Percentiles rank a stretch among this genome's conserved stretches.
Evolutionary conservation across 2,113 vertebrate species (phyloP).

Genomic region (Tonatia bakeri): DNA sequence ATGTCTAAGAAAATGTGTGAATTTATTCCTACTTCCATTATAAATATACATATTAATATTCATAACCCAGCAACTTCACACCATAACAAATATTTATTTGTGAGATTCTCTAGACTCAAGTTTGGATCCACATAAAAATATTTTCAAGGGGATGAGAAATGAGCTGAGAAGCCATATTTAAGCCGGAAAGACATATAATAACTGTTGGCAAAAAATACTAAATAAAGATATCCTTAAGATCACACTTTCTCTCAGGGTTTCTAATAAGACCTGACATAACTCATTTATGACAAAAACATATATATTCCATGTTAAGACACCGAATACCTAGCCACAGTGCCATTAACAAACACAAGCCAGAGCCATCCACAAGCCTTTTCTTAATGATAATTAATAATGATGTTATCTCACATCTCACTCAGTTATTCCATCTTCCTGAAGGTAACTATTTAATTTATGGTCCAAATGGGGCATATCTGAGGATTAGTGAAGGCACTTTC

Average conservation of each 20-base stretch:
- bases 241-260: not conserved
- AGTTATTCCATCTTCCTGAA: not conserved
- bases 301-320: not conserved
- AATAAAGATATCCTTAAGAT: not conserved
- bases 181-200: not conserved
- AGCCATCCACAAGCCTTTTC: not conserved
- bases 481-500: not conserved
- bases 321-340: not conserved
- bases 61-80: not conserved
- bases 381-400: not conserved
- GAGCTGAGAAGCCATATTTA: not conserved
- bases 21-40: not conserved
- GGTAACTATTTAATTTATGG: not conserved
- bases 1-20: not conserved
- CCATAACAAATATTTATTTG: not conserved
- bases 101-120: not conserved
- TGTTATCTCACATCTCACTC: not conserved
- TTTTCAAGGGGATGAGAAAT: not conserved
- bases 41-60: not conserved
- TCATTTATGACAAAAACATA: not conserved
- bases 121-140: not conserved
- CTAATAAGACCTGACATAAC: not conserved
- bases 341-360: not conserved
- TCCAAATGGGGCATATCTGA: not conserved
- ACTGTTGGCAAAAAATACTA: not conserved